A percentile compares a stretch with the other conserved stretches of the same genome.
Evolutionary conservation across 2,113 vertebrate species (phyloP).

Genomic region (Lagopus muta): DNA sequence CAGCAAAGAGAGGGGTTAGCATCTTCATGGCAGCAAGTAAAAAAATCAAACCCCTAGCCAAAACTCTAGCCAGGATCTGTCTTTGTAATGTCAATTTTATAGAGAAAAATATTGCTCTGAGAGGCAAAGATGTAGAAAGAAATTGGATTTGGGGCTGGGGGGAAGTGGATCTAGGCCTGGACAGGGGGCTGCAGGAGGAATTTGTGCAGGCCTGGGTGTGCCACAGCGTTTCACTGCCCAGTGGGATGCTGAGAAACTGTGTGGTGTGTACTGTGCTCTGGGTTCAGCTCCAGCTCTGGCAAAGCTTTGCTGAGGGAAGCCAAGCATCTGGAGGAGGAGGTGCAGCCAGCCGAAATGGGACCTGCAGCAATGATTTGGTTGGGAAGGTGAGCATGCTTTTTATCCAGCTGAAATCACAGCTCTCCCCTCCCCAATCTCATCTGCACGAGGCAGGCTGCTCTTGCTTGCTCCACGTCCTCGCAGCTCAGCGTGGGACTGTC

Average conservation of each 20-base stretch:
- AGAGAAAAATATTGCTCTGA: not conserved
- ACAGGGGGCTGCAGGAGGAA: not conserved
- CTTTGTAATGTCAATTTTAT: not conserved
- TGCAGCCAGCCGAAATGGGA: not conserved
- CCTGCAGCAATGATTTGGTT: not conserved
- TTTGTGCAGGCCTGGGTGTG: not conserved
- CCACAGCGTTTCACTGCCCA: not conserved
- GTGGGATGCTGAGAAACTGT: not conserved
- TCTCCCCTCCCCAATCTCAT: not conserved
- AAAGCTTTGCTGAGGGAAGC: not conserved
- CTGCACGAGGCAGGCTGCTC: not conserved
- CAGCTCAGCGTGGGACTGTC: not conserved
- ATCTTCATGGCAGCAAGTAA: not conserved
- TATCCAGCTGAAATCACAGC: not conserved
- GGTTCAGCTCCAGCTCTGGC: not conserved
- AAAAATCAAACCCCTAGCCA: not conserved
- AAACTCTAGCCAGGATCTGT: not conserved
- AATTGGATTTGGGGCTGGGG: not conserved
- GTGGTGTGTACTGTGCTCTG: too few species aligned
- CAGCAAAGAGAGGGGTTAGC: too few species aligned
- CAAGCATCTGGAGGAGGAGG: slow-evolving; percentile 4
- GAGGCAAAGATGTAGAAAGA: not conserved
- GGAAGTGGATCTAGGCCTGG: not conserved
- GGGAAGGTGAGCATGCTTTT: not conserved
- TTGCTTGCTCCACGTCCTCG: accelerated